Percentiles rank a stretch among this genome's conserved stretches.
Evolutionary conservation across 2,888 invertebrate genomes (phyloP).

Genomic region (Drosophila koepferae): DNA sequence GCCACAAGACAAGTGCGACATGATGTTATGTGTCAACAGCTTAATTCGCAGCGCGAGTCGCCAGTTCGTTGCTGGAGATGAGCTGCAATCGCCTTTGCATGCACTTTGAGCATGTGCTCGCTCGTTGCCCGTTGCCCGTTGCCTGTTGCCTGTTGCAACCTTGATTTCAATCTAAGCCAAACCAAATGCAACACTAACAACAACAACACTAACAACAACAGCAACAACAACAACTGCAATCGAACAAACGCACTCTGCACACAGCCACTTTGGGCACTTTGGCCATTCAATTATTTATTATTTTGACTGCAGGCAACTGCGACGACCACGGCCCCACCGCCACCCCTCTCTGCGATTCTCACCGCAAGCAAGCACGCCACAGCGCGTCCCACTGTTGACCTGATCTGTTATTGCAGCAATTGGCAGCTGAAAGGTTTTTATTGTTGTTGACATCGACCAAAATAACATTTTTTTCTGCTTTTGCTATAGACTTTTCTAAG

Average conservation of each 20-base stretch:
- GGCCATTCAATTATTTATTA: conserved; percentile 67
- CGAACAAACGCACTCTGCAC: conserved; percentile 48
- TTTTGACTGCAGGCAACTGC: conserved; percentile 49
- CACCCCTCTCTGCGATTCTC: neutral
- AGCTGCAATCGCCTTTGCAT: conserved; percentile 40
- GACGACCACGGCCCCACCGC: neutral
- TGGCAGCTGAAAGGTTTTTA: conserved; percentile 11
- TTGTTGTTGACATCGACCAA: neutral
- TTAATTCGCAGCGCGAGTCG: conserved; percentile 83
- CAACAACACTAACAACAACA: conserved; percentile 28
- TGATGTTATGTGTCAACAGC: conserved; percentile 85
- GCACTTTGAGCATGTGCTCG: conserved; percentile 48
- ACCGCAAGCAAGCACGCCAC: neutral
- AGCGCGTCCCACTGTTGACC: conserved; percentile 19
- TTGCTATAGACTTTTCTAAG: neutral
- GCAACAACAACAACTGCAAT: conserved; percentile 28
- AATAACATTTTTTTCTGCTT: neutral
- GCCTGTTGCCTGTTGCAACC: conserved; percentile 30
- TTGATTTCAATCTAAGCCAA: conserved; percentile 62
- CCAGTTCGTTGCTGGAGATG: conserved; percentile 39
- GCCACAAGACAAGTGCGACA: conserved; percentile 83
- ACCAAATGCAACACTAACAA: conserved; percentile 43
- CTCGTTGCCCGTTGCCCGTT: conserved; percentile 6
- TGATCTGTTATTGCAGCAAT: conserved; percentile 12
- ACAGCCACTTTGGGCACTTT: conserved; percentile 39